Evolutionary conservation across 2,888 invertebrate species (phyloP), one percentile per base, ranked within the genome.

Genomic region (Germaria angustata): DNA sequence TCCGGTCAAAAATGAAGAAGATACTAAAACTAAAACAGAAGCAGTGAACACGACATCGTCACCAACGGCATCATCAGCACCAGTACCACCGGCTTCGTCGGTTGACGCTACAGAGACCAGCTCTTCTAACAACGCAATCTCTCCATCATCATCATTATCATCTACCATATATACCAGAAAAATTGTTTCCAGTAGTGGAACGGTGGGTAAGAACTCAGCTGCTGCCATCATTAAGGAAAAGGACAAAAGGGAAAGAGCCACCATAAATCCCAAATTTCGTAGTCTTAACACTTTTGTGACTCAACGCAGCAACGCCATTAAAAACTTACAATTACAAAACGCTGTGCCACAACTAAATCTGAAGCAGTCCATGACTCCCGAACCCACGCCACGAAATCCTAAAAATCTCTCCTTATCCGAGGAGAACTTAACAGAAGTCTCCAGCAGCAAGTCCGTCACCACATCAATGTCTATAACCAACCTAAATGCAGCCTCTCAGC

Each of bases 161-260:
- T 81, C 46, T 71, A 85, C 72, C 73, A 86, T 86, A 57, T 86
- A 84, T 59, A 86, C 86, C 13, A 86, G 87, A 49, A 87, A 87
- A 77, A 84, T 84, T 22, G 79, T 85, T 13, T 80, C 85, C 24
- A 72, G 66, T 59, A 76, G 61, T 36, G 44, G 55, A 41, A 85
- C 76, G 32, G 86, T 80, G 53, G 86, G 82, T 17, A 86, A 85
- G 36, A 94, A 94, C 84, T 82, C 79, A 22, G 94, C 94, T 84
- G 93, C 94, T 28, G 94, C 95, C 0, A 94, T 95, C 5, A 94
- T 94, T 0, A 92, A 95, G 39, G 95, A 95, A 88, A 94, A 95
- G 90, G 95, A 95, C 85, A 95, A 95, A 89, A 92, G 95, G 8
- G 95, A 95, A 86, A 92, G 95, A 63, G 95, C 93, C 0, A 93